These are phyloP conservation scores for Calycopis cecrops DNA, from an alignment of 1,140 invertebrate species.

Conservation along the genomic window DNA sequence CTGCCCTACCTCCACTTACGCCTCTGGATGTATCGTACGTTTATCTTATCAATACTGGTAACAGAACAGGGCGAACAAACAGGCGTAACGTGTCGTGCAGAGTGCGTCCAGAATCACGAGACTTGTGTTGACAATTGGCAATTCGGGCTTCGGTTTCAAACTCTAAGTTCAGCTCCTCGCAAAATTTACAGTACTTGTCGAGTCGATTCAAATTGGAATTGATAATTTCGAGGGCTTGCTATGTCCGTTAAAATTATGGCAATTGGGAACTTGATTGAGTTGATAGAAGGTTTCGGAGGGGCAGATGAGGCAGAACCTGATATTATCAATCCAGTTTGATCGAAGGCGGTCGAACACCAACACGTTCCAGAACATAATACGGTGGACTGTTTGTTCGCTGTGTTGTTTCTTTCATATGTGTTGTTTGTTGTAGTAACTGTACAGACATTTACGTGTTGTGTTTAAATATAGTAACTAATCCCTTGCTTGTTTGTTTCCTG, in stretches of 20 bases:
- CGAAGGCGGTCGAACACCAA: too few relatives aligned
- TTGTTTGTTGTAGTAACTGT: conserved; percentile 2
- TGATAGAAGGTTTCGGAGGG: too few relatives aligned
- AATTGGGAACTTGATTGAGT: too few relatives aligned
- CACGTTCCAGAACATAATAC: background rate
- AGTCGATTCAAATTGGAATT: too few relatives aligned
- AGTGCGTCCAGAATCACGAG: background rate
- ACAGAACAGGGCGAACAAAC: conserved; percentile 37
- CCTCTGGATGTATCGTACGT: conserved; percentile 76
- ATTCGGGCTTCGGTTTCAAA: too few relatives aligned
- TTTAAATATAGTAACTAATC: background rate
- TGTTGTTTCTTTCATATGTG: background rate
- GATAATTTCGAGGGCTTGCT: too few relatives aligned
- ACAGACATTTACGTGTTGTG: background rate
- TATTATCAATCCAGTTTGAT: too few relatives aligned
- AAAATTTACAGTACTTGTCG: too few relatives aligned
- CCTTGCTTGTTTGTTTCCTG: background rate
- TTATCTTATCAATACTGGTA: conserved; percentile 2
- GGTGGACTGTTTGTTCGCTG: conserved; percentile 8
- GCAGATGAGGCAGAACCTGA: too few relatives aligned
- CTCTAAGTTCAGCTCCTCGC: too few relatives aligned
- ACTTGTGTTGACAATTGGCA: background rate
- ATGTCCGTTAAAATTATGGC: too few relatives aligned
- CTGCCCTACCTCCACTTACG: conserved; percentile 75
- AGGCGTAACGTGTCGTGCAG: conserved; percentile 19